Evolutionary conservation across 2,113 vertebrate species (phyloP).

Genomic region (Laticauda laticaudata): DNA sequence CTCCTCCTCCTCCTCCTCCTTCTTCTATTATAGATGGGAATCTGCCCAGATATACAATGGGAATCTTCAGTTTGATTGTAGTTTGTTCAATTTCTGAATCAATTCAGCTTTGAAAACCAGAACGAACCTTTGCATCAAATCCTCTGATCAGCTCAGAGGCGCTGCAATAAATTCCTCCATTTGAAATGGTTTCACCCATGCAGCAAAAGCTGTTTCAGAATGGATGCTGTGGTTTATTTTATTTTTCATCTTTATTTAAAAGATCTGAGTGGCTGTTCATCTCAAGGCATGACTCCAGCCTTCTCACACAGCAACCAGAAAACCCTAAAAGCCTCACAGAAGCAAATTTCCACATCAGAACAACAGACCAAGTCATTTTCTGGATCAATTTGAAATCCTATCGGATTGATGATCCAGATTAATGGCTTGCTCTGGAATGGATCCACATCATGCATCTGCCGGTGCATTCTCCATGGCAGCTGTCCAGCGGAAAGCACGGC

Average conservation of each 20-base stretch:
- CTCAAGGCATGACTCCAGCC: not conserved
- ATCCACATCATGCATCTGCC: not conserved
- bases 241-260: not conserved
- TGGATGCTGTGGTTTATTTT: not conserved
- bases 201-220: not conserved
- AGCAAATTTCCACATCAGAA: not conserved
- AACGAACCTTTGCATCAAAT: not conserved
- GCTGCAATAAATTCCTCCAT: not conserved
- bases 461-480: slow-evolving; percentile 31
- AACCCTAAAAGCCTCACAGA: not conserved
- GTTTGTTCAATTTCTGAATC: not conserved
- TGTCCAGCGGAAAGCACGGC: slow-evolving; percentile 43
- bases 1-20: no score
- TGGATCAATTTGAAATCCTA: not conserved
- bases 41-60: not conserved
- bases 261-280: not conserved
- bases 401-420: not conserved
- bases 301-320: not conserved
- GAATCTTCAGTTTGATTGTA: not conserved
- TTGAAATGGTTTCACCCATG: not conserved
- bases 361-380: not conserved
- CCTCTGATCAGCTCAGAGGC: not conserved
- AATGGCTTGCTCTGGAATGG: not conserved
- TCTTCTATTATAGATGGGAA: fast-evolving
- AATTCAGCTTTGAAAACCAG: not conserved